Base-by-base conservation (phyloP, 2,113 vertebrate genomes). In the Zeus faber region DNA sequence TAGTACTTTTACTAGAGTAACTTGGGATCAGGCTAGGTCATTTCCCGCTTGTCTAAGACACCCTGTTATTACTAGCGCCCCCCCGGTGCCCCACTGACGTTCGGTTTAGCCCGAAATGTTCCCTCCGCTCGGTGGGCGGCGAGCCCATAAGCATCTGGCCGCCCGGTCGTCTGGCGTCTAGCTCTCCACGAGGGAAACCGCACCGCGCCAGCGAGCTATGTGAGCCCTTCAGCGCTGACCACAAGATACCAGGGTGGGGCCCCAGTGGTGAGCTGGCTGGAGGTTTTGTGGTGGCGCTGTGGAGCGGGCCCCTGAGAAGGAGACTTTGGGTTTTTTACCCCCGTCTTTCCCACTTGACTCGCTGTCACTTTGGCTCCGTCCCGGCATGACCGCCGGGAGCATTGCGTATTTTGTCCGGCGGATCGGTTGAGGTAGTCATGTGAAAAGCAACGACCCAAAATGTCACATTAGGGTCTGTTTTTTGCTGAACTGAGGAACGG, bases 81-180 rank as follows among this genome's bases (percentile, higher is more conserved):
- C 81, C 74, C 65, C 67, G 58, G 60, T 46, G 72, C 62, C 67
- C 65, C 67, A 58, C 1, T 55, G 81, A 25, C 80, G 80, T 84
- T 41, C 69, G 66, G 50, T 3, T 72, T 74, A 72, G 81, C 68
- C 77, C 72, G 72, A 79, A 53, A 52, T 50, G 70, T 70, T 54
- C 75, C 54, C 54, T n/a, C n/a, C 9, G 63, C 72, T 72, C 69
- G 67, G 77, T 71, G 81, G 83, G 81, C 81, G 8, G 55, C 17
- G 6, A 65, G 79, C 72, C 71, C 13, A 52, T 70, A 80, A 80
- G 80, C 84, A 84, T 87, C 77, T 85, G 81, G 75, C 66, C 20
- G 68, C 85, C 77, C 84, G 81, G 75, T 64, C 20, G 68, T 73
- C 81, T 87, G 85, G 85, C 83, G 85, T 84, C 85, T 48, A 54